Evolutionary conservation across 1,140 invertebrate species (phyloP).

Genomic region (Phocides pigmalion): DNA sequence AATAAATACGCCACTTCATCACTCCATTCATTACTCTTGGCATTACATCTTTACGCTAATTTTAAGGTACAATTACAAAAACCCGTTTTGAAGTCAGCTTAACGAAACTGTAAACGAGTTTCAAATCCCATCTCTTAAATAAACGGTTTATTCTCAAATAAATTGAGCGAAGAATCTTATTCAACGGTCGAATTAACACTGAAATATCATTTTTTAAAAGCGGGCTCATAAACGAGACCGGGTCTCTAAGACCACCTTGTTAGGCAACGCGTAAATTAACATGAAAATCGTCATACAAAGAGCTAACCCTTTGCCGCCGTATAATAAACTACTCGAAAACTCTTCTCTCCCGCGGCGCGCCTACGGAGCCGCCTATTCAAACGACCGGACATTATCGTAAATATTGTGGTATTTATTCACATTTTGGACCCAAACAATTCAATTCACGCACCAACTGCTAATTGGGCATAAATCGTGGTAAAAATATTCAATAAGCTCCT

Average conservation of each 20-base stretch:
- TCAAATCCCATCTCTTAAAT: constrained; percentile 36
- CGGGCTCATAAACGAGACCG: constrained; percentile 41
- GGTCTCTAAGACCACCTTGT: constrained; percentile 71
- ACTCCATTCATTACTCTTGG: constrained; percentile 12
- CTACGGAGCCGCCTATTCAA: constrained; percentile 67
- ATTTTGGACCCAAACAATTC: constrained; percentile 80
- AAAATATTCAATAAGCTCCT: constrained; percentile 80
- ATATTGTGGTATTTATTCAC: constrained; percentile 81
- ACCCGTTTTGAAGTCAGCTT: constrained; percentile 40
- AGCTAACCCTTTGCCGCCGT: constrained; percentile 71
- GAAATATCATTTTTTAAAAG: constrained; percentile 74
- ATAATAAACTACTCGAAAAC: constrained; percentile 63
- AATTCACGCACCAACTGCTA: constrained; percentile 78
- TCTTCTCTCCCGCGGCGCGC: constrained; percentile 63
- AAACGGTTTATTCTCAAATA: constrained; percentile 54
- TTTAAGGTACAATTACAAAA: constrained; percentile 16
- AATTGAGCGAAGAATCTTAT: constrained; percentile 52
- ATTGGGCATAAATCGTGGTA: constrained; percentile 80
- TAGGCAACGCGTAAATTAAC: constrained; percentile 76
- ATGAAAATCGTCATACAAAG: constrained; percentile 77
- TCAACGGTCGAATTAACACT: constrained; percentile 69
- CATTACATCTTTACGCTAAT: constrained; percentile 31
- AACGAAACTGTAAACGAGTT: constrained; percentile 35
- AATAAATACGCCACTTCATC: constrained; percentile 8
- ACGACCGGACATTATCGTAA: constrained; percentile 76